phyloP scores from a whole-genome alignment of 2,888 invertebrate genomes.

The Drosophila antonietae region DNA sequence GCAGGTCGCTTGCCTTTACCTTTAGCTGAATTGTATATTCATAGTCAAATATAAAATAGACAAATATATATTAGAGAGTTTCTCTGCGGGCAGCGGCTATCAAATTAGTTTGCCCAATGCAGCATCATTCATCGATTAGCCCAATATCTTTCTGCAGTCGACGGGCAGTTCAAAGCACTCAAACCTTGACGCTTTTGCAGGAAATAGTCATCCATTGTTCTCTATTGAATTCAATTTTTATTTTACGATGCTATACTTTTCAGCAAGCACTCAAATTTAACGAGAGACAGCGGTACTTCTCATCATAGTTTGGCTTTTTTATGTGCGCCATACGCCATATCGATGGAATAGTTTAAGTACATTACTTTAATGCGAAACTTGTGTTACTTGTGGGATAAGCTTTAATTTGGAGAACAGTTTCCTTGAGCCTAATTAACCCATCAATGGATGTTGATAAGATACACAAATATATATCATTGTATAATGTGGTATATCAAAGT shows the following conservation, averaged over 20 bases:
- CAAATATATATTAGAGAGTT: too few species aligned
- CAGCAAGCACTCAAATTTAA: constrained; percentile 56
- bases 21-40: not conserved
- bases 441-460: constrained; percentile 28
- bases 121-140: constrained; percentile 16
- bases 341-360: constrained; percentile 6
- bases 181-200: constrained; percentile 39
- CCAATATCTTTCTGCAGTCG: constrained; percentile 46
- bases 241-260: constrained; percentile 58
- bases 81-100: constrained; percentile 9
- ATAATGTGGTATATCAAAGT: constrained; percentile 38
- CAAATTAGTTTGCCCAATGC: constrained; percentile 5
- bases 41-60: constrained; percentile 1
- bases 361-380: constrained; percentile 27
- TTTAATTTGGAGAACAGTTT: constrained; percentile 8
- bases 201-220: constrained; percentile 42
- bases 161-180: constrained; percentile 58
- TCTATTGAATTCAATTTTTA: constrained; percentile 49
- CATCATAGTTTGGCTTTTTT: constrained; percentile 39
- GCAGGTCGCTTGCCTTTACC: not conserved
- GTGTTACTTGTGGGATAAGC: constrained; percentile 12
- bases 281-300: constrained; percentile 17
- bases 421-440: constrained; percentile 28
- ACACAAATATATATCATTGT: not conserved
- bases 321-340: constrained; percentile 10